These are phyloP conservation scores for Cyclargus thomasi DNA, from an alignment of 1,140 invertebrate genomes.

Conservation along the genomic window DNA sequence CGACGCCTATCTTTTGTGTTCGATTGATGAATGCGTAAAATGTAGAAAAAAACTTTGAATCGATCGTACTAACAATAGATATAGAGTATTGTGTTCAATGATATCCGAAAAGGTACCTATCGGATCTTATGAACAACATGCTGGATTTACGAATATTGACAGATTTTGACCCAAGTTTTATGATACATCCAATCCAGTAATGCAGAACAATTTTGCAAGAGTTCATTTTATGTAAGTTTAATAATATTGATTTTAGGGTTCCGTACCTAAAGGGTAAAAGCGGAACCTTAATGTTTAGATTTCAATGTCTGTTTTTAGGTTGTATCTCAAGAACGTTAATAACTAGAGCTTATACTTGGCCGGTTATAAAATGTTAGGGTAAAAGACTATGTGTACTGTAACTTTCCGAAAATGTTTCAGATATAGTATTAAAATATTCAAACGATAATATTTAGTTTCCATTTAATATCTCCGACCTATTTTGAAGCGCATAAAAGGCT, in stretches of 20 bases:
- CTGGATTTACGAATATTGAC: slow-evolving; percentile 37
- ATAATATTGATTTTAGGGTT: no score
- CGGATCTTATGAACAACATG: background rate
- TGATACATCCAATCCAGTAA: background rate
- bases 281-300: no score
- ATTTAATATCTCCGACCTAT: background rate
- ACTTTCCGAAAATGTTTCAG: no score
- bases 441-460: background rate
- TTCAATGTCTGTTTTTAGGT: no score
- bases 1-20: slow-evolving; percentile 71
- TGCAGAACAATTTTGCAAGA: slow-evolving; percentile 16
- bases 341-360: no score
- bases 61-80: slow-evolving; percentile 21
- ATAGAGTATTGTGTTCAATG: slow-evolving; percentile 47
- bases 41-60: slow-evolving; percentile 58
- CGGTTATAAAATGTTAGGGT: no score
- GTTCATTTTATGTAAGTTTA: no score
- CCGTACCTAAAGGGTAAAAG: no score
- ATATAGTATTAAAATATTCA: background rate
- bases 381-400: no score
- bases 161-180: slow-evolving; percentile 32
- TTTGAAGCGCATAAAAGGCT: slow-evolving; percentile 18
- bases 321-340: no score
- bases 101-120: slow-evolving; percentile 46
- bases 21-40: slow-evolving; percentile 71